Evolutionary conservation across 2,888 invertebrate genomes (phyloP), one percentile per base, ranked within the genome.

Genomic region (Schizaphis graminum): DNA sequence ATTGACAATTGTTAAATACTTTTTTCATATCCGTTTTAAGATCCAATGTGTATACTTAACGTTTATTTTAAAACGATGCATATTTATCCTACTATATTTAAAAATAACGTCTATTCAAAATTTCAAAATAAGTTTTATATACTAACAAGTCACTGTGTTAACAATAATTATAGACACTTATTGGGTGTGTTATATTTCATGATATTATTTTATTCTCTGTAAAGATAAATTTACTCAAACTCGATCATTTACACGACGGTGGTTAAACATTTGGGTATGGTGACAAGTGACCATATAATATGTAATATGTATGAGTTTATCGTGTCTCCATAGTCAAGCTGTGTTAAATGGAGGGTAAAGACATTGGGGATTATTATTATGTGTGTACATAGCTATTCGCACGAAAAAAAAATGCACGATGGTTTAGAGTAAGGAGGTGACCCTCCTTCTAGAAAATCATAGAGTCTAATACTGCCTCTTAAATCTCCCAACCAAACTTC

Each of bases 231-330:
- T 89, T 89, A 26, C 21, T 35, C 41, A 21, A 7, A 35, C 87
- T 67, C 26, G 8, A 57, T 24, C 35, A 84, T 89, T 89, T 89
- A 89, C 93, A 84, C 67, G 89, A 89, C 77, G 56, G 35, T 89
- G 77, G 93, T 84, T 84, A 89, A 56, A 57, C 93, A 56, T 77
- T 93, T n/a, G 57, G 53, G 84, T 84, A 85, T 11, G 57, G 56
- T 7, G 53, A 94, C 86, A 94, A 94, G 94, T 94, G 94, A 91
- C 94, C 94, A 53, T 53, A 91, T 67, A 94, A 91, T 67, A 94
- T 91, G 94, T 86, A 94, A 94, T 91, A 94, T 94, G 91, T 91
- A 94, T 93, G 93, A 93, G 93, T 86, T 93, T 90, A 93, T 94
- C 86, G 90, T 28, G 47, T 88, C 53, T 61, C 49, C n/a, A 13